Evolutionary conservation across 2,888 invertebrate genomes (phyloP).

Genomic region (Tetragonisca angustula): DNA sequence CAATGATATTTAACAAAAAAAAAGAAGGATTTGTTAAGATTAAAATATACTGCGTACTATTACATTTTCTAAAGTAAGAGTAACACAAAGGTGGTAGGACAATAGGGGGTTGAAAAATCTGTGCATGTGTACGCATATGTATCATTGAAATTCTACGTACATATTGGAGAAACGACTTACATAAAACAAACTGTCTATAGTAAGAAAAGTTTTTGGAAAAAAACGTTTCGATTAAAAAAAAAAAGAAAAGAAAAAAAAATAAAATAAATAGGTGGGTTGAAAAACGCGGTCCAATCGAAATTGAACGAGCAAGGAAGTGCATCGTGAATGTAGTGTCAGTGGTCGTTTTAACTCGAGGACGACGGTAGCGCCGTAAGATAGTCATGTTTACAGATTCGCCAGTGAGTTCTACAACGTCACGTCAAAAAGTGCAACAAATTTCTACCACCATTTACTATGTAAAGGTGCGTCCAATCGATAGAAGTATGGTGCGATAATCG

Average conservation of each 20-base stretch:
- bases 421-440: constrained; percentile 82
- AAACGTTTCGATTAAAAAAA: background rate
- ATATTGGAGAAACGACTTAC: background rate
- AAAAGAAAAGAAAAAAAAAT: background rate
- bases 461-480: constrained; percentile 79
- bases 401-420: constrained; percentile 83
- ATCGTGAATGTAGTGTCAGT: constrained; percentile 56
- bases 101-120: constrained; percentile 13
- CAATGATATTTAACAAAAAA: background rate
- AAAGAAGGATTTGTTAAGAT: background rate
- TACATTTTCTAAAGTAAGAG: background rate
- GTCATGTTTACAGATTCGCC: constrained; percentile 82
- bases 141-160: background rate
- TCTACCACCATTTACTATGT: constrained; percentile 82
- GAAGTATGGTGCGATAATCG: constrained; percentile 28
- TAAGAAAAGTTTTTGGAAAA: background rate
- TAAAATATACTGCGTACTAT: background rate
- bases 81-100: background rate
- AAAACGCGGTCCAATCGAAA: constrained; percentile 14
- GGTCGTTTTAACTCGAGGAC: constrained; percentile 56
- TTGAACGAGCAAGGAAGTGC: constrained; percentile 31
- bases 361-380: constrained; percentile 76
- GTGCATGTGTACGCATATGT: background rate
- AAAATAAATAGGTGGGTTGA: too few relatives aligned
- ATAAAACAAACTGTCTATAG: background rate